Conservation (phyloP, 2,113 vertebrate species). For the Bubo blakistoni region DNA sequence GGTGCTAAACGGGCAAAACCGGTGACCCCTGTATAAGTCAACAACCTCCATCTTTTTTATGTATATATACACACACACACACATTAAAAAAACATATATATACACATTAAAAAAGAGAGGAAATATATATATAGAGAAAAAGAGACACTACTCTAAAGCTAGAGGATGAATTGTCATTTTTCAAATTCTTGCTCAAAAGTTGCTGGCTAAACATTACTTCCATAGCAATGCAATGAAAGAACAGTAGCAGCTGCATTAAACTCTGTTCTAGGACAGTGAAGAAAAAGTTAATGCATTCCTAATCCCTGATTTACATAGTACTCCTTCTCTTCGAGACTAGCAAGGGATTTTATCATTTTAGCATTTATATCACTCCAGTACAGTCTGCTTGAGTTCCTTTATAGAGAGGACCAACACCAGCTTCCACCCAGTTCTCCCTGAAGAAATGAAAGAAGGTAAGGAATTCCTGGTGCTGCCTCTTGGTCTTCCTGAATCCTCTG, state of each 20-base stretch:
- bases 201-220: background rate
- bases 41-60: background rate
- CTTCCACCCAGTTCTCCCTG: background rate
- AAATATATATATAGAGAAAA: fast-evolving
- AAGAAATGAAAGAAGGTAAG: background rate
- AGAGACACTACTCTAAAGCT: background rate
- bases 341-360: background rate
- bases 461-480: background rate
- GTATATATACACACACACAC: no score
- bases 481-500: background rate
- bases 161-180: background rate
- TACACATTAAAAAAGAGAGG: background rate
- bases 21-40: background rate
- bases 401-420: background rate
- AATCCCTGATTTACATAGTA: background rate
- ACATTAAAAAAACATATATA: no score
- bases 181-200: background rate
- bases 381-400: background rate
- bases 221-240: background rate
- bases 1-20: background rate
- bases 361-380: background rate
- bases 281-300: background rate
- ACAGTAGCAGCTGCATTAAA: background rate
- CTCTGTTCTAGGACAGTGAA: background rate
- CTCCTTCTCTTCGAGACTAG: background rate